Base-by-base conservation (phyloP, 2,888 invertebrate genomes). In the Timema podura region DNA sequence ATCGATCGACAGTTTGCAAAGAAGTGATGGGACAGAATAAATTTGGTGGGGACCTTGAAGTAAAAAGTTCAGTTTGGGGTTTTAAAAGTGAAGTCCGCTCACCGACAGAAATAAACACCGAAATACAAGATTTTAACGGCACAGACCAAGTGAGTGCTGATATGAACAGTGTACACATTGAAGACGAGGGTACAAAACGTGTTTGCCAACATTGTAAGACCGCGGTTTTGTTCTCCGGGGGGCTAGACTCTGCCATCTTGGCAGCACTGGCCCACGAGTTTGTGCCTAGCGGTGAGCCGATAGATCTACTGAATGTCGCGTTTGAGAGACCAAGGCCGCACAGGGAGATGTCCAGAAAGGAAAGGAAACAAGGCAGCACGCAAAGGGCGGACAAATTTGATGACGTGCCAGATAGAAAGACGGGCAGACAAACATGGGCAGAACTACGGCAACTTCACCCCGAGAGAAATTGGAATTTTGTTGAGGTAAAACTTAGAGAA, bases 301-400 rank as follows among this genome's bases (percentile, higher is more conserved):
- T 98, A 76, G 97, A 98, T 80, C 86, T 98, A 30, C 85, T 97
- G 48, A 98, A 98, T 85, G 95, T 98, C n/a, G 93, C 97, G 16
- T 98, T 98, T 83, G 89, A 87, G 77, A 87, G 84, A 78, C 70
- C 71, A n/a, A 65, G 70, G 30, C 44, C 13, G n/a, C 74, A 59
- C 66, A 67, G 49, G 72, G 68, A 68, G 44, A 67, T 13, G 45
- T 68, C 16, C 9, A 59, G 48, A 13, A 73, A 71, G 54, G 64
- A 61, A 64, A 68, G 44, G 30, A 13, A 48, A 15, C 48, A 57
- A 13, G 16, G 54, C 44, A 64, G 64, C 10, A n/a, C 45, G 7
- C 2, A 61, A 11, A 47, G 46, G 8, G 49, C 9, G 6, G 9
- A 15, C n/a, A 11, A 48, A 6, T 16, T 44, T 54, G n/a, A 64